Evolutionary conservation across 2,888 invertebrate species (phyloP).

Genomic region (Dendrolimus houi): DNA sequence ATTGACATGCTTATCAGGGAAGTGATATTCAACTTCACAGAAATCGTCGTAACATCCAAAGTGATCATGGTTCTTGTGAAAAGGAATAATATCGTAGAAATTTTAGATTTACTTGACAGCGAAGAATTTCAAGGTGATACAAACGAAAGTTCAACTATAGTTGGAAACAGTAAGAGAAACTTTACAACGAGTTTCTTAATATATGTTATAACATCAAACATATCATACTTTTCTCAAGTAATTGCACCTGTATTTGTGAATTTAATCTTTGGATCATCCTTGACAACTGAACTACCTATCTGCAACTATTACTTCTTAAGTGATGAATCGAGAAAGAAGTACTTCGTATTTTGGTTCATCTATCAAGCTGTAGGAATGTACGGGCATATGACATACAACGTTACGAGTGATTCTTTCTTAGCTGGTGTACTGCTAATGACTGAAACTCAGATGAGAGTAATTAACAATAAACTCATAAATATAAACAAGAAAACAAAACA

Average conservation of each 20-base stretch:
- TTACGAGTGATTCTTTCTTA: slow-evolving; percentile 43
- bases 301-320: slow-evolving; percentile 54
- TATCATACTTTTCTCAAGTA: slow-evolving; percentile 28
- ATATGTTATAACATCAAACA: slow-evolving; percentile 24
- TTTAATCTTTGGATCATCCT: slow-evolving; percentile 25
- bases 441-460: slow-evolving; percentile 37
- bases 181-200: slow-evolving; percentile 33
- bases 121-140: slow-evolving; percentile 36
- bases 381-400: slow-evolving; percentile 51
- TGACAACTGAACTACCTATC: slow-evolving; percentile 36
- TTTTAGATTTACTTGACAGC: slow-evolving; percentile 41
- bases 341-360: slow-evolving; percentile 35
- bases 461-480: slow-evolving; percentile 34
- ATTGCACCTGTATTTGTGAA: slow-evolving; percentile 31
- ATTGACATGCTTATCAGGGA: slow-evolving; percentile 46
- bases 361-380: slow-evolving; percentile 51
- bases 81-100: slow-evolving; percentile 32
- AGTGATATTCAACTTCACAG: slow-evolving; percentile 47
- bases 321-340: slow-evolving; percentile 28
- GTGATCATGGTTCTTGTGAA: slow-evolving; percentile 37
- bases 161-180: slow-evolving; percentile 21
- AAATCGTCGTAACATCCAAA: slow-evolving; percentile 40
- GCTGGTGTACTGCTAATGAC: slow-evolving; percentile 40
- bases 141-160: slow-evolving; percentile 23
- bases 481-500: slow-evolving; percentile 23